Evolutionary conservation across 2,888 invertebrate genomes (phyloP).

Genomic region (Luffia ferchaultella): DNA sequence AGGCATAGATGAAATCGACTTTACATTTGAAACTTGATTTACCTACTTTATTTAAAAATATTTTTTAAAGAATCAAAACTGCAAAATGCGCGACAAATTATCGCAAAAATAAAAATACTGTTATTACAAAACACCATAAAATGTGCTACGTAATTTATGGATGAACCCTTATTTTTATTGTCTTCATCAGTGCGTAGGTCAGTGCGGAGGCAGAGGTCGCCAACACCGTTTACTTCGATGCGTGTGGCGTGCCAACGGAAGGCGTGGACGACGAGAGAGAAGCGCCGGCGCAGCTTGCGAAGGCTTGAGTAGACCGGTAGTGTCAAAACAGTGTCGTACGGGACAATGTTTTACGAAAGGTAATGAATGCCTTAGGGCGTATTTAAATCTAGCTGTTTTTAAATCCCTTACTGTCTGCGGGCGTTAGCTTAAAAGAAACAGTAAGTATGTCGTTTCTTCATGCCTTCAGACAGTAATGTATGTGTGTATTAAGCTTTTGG

Average conservation of each 20-base stretch:
- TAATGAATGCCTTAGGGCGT: too few species aligned
- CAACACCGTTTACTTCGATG: conserved; percentile 91
- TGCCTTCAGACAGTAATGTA: not conserved
- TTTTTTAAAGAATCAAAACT: too few species aligned
- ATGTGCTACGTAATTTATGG: too few species aligned
- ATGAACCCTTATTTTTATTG: too few species aligned
- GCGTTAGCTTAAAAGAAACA: not conserved
- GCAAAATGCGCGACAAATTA: too few species aligned
- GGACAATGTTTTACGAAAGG: conserved; percentile 56
- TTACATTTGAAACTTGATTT: too few species aligned
- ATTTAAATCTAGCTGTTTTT: not conserved
- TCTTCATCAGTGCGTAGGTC: conserved; percentile 84
- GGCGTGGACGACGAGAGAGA: conserved; percentile 77
- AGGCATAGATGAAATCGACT: too few species aligned
- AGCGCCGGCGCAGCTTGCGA: conserved; percentile 89
- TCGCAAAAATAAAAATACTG: too few species aligned
- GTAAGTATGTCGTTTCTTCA: not conserved
- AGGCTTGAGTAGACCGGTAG: conserved; percentile 76
- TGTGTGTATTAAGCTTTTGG: too few species aligned
- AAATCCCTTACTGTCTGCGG: not conserved
- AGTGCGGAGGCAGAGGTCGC: conserved; percentile 81
- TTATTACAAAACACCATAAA: too few species aligned
- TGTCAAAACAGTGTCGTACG: conserved; percentile 80
- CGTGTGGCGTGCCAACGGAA: conserved; percentile 86
- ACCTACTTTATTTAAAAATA: too few species aligned